Evolutionary conservation across 2,797 vertebrate genomes (phyloP), one percentile per base, ranked within the genome.

Genomic region (Mormyrops attenuatus): DNA sequence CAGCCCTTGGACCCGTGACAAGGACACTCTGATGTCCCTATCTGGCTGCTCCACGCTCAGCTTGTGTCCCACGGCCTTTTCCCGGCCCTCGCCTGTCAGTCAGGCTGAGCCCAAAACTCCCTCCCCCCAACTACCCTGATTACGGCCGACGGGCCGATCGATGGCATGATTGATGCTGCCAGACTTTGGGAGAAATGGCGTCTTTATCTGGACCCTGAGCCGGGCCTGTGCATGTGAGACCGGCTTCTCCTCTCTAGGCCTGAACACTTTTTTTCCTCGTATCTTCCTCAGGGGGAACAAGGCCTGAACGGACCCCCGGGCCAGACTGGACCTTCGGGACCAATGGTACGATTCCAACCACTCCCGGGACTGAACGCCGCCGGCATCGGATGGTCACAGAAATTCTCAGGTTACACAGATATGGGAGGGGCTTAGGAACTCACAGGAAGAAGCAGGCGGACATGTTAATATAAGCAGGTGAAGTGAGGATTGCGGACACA

Each of bases 271-370:
- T 91, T 57, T 41, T 88, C 88, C 91, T 50, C 13, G 22, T 82
- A 22, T 30, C 20, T 69, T 89, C 88, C 52, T 55, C 89, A 98
- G 98, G 98, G 98, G 11, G 98, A 98, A 88, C 97, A 97, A 89
- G 98, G 98, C 0, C 92, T 98, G 88, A 94, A 96, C 90, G 98
- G 98, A 52, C 94, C 97, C 47, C 95, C 96, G 0, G 98, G 98
- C 86, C 96, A 96, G 92, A 95, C 92, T 0, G 98, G 98, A 69
- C 98, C 97, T 20, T 97, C 97, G 0, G 98, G 98, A 22, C 98
- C 98, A 88, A 90, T 97, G 94, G 98, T 99, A 95, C 94, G 97
- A 91, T 34, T 34, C 41, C 66, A n/a, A 3, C 22, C 34, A 3
- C 85, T 30, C 26, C 50, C 2, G n/a, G 30, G 8, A 86, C 11